These are phyloP conservation scores for Dastarcus helophoroides DNA, from an alignment of 2,888 invertebrate genomes.

Conservation along the genomic window DNA sequence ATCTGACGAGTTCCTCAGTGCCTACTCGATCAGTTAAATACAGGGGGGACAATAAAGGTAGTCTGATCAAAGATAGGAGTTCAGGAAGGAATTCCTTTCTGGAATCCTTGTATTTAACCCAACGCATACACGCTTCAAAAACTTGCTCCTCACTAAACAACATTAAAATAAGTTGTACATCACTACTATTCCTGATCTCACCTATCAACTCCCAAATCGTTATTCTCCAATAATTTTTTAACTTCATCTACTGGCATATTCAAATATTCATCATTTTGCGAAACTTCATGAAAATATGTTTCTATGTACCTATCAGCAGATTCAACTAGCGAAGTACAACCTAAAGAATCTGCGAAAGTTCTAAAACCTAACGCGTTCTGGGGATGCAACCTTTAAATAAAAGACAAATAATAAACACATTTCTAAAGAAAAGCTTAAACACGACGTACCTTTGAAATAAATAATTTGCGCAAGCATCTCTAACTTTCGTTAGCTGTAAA, in stretches of 20 bases:
- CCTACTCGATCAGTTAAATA: conserved; percentile 72
- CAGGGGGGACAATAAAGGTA: conserved; percentile 71
- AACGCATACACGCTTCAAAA: conserved; percentile 72
- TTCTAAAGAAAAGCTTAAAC: background rate
- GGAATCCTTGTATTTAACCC: conserved; percentile 58
- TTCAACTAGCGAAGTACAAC: conserved; percentile 56
- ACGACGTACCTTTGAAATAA: conserved; percentile 51
- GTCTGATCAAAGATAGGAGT: conserved; percentile 60
- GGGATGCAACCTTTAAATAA: conserved; percentile 52
- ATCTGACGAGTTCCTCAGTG: conserved; percentile 63
- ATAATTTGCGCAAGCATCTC: conserved; percentile 75
- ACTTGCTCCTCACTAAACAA: conserved; percentile 60
- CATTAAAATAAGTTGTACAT: conserved; percentile 3
- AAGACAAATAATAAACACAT: conserved; percentile 3
- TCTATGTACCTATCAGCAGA: conserved; percentile 71
- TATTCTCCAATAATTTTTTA: conserved; percentile 56
- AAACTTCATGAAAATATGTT: conserved; percentile 66
- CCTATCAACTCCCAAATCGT: conserved; percentile 62
- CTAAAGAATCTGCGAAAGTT: conserved; percentile 68
- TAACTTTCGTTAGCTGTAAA: conserved; percentile 64
- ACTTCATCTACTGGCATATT: conserved; percentile 50
- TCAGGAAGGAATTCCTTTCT: conserved; percentile 52
- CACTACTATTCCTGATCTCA: conserved; percentile 12
- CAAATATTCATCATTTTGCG: conserved; percentile 65
- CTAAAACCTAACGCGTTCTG: conserved; percentile 71